These are phyloP conservation scores for Cololabis saira DNA, from an alignment of 2,113 vertebrate species.

Conservation along the genomic window DNA sequence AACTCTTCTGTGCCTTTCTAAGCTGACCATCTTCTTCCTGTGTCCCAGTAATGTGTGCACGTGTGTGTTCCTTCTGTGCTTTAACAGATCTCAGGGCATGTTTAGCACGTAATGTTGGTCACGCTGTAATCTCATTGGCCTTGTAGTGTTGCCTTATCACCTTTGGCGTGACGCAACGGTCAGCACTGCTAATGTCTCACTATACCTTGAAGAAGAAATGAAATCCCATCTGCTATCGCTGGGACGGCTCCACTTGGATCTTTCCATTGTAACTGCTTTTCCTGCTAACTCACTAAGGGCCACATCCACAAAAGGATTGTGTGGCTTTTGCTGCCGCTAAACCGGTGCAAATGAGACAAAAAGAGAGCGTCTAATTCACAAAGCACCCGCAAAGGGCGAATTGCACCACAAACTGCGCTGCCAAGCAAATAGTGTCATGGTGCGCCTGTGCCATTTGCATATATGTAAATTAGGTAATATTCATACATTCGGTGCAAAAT, in stretches of 20 bases:
- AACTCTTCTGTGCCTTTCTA: neutral
- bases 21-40: constrained; percentile 4
- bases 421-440: too few relatives aligned
- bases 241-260: neutral
- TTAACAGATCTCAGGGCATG: neutral
- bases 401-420: too few relatives aligned
- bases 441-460: too few relatives aligned
- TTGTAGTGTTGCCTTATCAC: constrained; percentile 50
- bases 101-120: constrained; percentile 5
- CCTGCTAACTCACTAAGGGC: too few relatives aligned
- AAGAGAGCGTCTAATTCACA: too few relatives aligned
- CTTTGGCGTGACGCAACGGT: constrained; percentile 36
- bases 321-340: too few relatives aligned
- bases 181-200: neutral
- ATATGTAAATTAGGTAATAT: too few relatives aligned
- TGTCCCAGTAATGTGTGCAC: neutral
- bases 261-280: neutral
- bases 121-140: constrained; percentile 59
- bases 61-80: neutral
- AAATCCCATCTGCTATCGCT: neutral
- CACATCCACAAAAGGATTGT: too few relatives aligned
- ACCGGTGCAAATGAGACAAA: too few relatives aligned
- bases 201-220: neutral
- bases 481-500: too few relatives aligned
- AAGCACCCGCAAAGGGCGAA: too few relatives aligned